A percentile compares a stretch with the other conserved stretches of the same genome.
Evolutionary conservation across 2,113 vertebrate species (phyloP).

Genomic region (Eubucco bourcierii): DNA sequence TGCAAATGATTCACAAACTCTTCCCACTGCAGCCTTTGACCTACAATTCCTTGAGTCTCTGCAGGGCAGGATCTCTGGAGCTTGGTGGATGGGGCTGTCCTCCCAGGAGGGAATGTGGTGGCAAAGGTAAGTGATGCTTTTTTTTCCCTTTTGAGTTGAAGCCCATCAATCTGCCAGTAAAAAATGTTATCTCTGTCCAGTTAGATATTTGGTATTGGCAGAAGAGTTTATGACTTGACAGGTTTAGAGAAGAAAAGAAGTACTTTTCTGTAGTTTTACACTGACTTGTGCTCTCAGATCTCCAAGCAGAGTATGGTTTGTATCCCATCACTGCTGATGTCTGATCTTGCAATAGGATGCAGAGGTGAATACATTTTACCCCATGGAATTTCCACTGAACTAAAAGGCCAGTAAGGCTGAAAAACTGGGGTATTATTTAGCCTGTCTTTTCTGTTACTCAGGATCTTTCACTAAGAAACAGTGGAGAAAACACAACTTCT

Average conservation of each 20-base stretch:
- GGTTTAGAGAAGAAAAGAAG: neutral
- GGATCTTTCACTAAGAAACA: neutral
- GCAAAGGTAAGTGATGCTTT: neutral
- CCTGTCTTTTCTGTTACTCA: neutral
- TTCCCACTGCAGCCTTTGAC: neutral
- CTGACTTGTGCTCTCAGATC: neutral
- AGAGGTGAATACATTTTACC: neutral
- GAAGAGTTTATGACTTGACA: neutral
- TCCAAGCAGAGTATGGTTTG: neutral
- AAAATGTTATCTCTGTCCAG: neutral
- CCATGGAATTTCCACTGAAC: neutral
- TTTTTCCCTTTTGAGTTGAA: neutral
- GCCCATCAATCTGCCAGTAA: neutral
- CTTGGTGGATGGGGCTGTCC: neutral
- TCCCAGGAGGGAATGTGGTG: neutral
- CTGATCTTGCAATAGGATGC: neutral
- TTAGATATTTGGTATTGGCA: neutral
- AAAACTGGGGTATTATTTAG: neutral
- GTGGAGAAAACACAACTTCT: neutral
- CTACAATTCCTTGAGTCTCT: rapidly evolving
- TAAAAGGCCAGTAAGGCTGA: neutral
- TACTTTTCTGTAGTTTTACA: neutral
- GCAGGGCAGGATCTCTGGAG: neutral
- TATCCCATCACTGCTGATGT: neutral
- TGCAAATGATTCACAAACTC: neutral